These are phyloP conservation scores for Apaloderma vittatum DNA, from an alignment of 2,113 vertebrate genomes.

Conservation along the genomic window DNA sequence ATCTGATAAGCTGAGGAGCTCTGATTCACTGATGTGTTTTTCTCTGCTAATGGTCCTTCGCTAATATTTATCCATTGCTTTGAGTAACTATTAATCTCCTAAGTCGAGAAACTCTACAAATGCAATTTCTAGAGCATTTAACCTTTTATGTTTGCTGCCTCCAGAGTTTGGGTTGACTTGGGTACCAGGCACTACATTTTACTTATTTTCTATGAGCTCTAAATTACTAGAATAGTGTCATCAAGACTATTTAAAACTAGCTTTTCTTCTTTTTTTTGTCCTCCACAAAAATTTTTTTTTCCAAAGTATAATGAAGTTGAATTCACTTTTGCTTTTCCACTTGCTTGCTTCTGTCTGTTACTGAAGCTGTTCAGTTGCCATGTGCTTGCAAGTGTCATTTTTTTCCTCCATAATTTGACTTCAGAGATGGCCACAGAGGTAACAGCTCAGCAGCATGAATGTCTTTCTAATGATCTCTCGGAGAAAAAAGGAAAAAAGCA, in stretches of 20 bases:
- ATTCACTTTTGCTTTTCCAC: conserved; percentile 63
- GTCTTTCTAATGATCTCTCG: conserved; percentile 68
- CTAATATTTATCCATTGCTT: conserved; percentile 82
- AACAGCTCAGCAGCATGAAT: conserved; percentile 65
- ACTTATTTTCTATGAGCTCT: conserved; percentile 47
- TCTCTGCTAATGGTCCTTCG: conserved; percentile 76
- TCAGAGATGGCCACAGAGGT: conserved; percentile 56
- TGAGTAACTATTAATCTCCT: conserved; percentile 80
- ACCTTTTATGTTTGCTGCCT: conserved; percentile 73
- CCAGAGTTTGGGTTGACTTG: conserved; percentile 60
- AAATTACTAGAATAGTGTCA: conserved; percentile 56
- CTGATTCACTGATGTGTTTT: conserved; percentile 77
- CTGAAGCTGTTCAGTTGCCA: conserved; percentile 35
- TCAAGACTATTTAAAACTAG: conserved; percentile 61
- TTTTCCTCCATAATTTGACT: conserved; percentile 76
- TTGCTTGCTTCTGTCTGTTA: conserved; percentile 17
- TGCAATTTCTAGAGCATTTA: conserved; percentile 77
- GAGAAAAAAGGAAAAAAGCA: not conserved
- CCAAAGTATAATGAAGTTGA: conserved; percentile 57
- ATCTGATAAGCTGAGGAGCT: conserved; percentile 77
- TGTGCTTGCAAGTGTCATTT: conserved; percentile 29
- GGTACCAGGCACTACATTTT: conserved; percentile 58
- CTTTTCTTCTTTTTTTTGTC: not conserved
- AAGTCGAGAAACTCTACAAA: conserved; percentile 76
- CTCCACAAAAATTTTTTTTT: conserved; percentile 23